phyloP scores from a whole-genome alignment of 2,113 vertebrate genomes.

The Sterna hirundo region DNA sequence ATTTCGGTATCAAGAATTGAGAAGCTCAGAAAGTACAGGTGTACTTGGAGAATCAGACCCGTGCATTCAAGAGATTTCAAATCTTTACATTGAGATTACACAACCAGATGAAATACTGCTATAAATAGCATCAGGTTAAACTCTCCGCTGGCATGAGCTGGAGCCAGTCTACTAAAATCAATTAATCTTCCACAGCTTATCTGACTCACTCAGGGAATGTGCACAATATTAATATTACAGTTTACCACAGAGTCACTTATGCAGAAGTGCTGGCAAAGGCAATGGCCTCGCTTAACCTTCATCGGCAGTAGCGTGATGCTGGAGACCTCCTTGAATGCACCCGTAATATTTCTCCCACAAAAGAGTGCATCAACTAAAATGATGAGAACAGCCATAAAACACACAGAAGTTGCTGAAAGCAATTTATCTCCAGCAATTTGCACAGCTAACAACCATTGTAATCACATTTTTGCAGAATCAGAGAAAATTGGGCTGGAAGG shows the following conservation, averaged over 20 bases:
- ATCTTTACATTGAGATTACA: not conserved
- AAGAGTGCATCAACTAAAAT: not conserved
- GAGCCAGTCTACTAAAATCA: not conserved
- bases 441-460: not conserved
- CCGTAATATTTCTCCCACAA: rapidly evolving
- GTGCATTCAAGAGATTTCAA: not conserved
- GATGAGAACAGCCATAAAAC: not conserved
- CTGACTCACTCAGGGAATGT: not conserved
- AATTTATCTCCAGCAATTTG: not conserved
- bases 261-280: not conserved
- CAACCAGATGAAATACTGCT: not conserved
- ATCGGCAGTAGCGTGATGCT: rapidly evolving
- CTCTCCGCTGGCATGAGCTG: not conserved
- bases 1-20: not conserved
- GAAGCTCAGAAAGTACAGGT: not conserved
- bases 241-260: not conserved
- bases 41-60: not conserved
- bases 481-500: not conserved
- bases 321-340: not conserved
- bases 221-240: not conserved
- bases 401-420: not conserved
- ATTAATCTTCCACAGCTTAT: not conserved
- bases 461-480: not conserved
- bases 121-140: not conserved
- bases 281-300: rapidly evolving